Conservation (phyloP, 2,113 vertebrate genomes). For the Phyllopteryx taeniolatus region DNA sequence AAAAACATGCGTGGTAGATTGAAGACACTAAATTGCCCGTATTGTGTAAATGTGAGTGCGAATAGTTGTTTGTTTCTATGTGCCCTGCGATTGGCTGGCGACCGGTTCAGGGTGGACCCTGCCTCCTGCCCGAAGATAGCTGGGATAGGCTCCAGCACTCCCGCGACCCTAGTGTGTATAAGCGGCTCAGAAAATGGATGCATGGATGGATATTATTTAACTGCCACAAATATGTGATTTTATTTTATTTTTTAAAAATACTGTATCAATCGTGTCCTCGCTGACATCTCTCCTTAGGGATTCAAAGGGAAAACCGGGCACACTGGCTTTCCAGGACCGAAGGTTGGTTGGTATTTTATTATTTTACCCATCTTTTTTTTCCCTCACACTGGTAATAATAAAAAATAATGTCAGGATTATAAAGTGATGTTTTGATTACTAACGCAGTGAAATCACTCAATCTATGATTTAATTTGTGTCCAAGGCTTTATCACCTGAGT, state of each 20-base stretch:
- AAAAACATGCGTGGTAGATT: no score
- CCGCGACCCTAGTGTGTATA: no score
- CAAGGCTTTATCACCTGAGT: no score
- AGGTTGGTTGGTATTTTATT: constrained; percentile 56
- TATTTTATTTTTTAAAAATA: constrained; percentile 28
- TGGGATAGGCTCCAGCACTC: no score
- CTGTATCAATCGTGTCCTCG: constrained; percentile 41
- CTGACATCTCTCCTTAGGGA: constrained; percentile 65
- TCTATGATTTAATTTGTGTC: not conserved
- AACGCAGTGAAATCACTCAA: not conserved
- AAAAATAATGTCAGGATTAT: not conserved
- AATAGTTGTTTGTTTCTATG: no score
- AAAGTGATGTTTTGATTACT: not conserved
- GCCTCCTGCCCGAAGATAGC: no score
- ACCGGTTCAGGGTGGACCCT: no score
- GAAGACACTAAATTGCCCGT: no score
- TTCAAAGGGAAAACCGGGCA: constrained; percentile 74
- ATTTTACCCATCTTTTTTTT: constrained; percentile 22
- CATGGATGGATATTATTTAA: constrained; percentile 13
- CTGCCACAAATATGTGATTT: constrained; percentile 41
- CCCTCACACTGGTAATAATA: constrained; percentile 10
- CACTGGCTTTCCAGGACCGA: constrained; percentile 68
- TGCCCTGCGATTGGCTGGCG: no score
- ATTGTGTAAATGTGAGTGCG: no score
- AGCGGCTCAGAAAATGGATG: no score